Conservation (phyloP, 2,113 vertebrate species). For the Globicephala melas region DNA sequence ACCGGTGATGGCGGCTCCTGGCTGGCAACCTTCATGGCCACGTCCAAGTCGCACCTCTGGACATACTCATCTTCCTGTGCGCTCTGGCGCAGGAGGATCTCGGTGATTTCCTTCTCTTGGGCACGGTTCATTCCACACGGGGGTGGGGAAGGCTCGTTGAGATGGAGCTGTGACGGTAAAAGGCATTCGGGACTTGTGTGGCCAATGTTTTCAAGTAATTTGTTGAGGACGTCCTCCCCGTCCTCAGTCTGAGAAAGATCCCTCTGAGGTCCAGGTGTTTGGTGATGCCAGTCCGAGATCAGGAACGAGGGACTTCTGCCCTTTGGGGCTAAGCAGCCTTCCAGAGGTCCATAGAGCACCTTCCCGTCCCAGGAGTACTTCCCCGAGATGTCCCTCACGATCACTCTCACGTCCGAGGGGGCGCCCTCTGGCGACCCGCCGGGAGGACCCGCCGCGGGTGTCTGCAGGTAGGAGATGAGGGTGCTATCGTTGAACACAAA, state of each 20-base stretch:
- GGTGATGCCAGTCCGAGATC: conserved; percentile 34
- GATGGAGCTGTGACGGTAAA: conserved; percentile 85
- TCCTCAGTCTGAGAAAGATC: conserved; percentile 79
- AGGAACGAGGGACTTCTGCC: background rate
- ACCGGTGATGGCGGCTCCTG: conserved; percentile 86
- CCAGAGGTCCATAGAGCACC: conserved; percentile 90
- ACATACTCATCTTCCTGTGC: conserved; percentile 88
- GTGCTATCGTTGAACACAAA: conserved; percentile 98
- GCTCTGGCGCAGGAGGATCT: conserved; percentile 88
- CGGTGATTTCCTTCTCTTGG: conserved; percentile 88
- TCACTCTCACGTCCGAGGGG: conserved; percentile 92
- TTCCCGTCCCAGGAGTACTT: conserved; percentile 97
- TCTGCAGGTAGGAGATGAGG: conserved; percentile 96
- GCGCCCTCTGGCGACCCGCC: conserved; percentile 58
- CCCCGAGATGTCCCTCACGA: conserved; percentile 96
- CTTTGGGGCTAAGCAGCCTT: conserved; percentile 67
- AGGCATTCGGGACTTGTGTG: conserved; percentile 95
- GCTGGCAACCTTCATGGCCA: conserved; percentile 79
- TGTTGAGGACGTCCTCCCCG: conserved; percentile 88
- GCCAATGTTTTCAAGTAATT: conserved; percentile 90
- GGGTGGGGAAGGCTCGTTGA: conserved; percentile 90
- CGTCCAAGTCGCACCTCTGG: conserved; percentile 77
- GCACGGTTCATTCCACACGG: conserved; percentile 90
- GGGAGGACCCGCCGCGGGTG: conserved; percentile 80
- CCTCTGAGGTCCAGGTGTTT: conserved; percentile 20